These are phyloP conservation scores for Ormyrus pomaceus DNA, from an alignment of 2,888 invertebrate species.

Conservation along the genomic window DNA sequence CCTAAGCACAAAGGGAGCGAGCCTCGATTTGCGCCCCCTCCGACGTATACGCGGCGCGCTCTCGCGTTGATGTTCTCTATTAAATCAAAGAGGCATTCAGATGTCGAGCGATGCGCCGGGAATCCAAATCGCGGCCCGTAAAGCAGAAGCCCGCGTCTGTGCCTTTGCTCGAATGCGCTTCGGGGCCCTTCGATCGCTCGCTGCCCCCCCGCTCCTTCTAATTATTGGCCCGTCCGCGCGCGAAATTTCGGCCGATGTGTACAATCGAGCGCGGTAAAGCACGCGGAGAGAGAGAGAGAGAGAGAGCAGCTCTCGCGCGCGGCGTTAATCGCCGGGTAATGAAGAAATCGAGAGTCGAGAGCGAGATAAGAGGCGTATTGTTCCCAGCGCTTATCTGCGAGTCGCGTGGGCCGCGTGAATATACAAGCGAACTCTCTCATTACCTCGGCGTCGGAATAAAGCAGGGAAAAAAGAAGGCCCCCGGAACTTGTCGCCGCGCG, in stretches of 20 bases:
- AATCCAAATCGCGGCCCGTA: conserved; percentile 69
- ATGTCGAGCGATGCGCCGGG: conserved; percentile 68
- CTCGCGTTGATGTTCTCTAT: conserved; percentile 65
- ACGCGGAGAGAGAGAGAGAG: too few relatives aligned
- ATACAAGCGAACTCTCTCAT: not conserved
- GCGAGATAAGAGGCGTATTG: conserved; percentile 32
- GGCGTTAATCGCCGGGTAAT: conserved; percentile 28
- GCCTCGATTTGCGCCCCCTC: conserved; percentile 37
- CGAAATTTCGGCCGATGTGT: too few relatives aligned
- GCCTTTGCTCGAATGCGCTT: conserved; percentile 56
- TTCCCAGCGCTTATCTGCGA: not conserved
- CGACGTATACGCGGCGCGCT: not conserved
- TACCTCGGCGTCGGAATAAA: conserved; percentile 10
- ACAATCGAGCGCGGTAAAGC: too few relatives aligned
- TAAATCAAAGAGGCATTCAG: conserved; percentile 72
- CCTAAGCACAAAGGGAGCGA: conserved; percentile 45
- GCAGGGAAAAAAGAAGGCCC: conserved; percentile 46
- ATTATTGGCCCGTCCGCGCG: too few relatives aligned
- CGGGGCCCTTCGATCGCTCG: not conserved
- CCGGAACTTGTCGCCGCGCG: conserved; percentile 37
- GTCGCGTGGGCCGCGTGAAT: not conserved
- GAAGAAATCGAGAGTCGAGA: conserved; percentile 31
- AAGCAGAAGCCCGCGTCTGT: conserved; percentile 59
- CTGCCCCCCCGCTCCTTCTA: not conserved
- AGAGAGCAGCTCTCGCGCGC: too few relatives aligned